phyloP scores from a whole-genome alignment of 2,113 vertebrate species.

The Boulengeromyrus knoepffleri region DNA sequence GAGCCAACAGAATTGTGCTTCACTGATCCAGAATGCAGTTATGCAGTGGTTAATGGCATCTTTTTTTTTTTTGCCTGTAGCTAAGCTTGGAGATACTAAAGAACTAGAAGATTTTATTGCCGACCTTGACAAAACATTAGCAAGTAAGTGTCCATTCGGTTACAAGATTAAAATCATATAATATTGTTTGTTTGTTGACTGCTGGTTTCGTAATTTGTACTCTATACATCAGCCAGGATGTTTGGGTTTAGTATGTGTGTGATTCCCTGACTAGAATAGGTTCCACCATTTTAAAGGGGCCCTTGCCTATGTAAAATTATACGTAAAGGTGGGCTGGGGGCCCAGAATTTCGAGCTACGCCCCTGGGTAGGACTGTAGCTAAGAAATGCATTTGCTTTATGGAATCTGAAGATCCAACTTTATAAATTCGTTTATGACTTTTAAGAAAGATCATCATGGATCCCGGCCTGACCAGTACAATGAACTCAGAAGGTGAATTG shows the following conservation, averaged over 20 bases:
- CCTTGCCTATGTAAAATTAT: not conserved
- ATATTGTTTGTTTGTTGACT: not conserved
- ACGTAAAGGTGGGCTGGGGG: not conserved
- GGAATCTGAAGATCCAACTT: not conserved
- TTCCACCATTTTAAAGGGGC: not conserved
- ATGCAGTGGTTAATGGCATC: not conserved
- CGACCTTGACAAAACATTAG: conserved; percentile 88
- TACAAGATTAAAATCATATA: conserved; percentile 10
- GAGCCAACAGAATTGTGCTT: not conserved
- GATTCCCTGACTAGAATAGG: not conserved
- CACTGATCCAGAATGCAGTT: not conserved
- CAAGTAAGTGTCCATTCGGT: conserved; percentile 69
- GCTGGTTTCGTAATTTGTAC: not conserved
- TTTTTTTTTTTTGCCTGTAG: conserved; percentile 51
- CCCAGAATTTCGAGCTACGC: not conserved
- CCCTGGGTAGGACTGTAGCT: not conserved
- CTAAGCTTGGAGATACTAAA: conserved; percentile 95
- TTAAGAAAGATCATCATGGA: not conserved
- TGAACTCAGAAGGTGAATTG: not conserved
- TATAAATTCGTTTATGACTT: not conserved
- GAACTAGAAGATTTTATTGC: conserved; percentile 96
- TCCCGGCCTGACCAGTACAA: not conserved
- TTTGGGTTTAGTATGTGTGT: not conserved
- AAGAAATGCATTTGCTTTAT: not conserved
- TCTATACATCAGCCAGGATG: not conserved